Evolutionary conservation across 2,797 vertebrate species (phyloP).

Genomic region (Alcedo quadribrachys): DNA sequence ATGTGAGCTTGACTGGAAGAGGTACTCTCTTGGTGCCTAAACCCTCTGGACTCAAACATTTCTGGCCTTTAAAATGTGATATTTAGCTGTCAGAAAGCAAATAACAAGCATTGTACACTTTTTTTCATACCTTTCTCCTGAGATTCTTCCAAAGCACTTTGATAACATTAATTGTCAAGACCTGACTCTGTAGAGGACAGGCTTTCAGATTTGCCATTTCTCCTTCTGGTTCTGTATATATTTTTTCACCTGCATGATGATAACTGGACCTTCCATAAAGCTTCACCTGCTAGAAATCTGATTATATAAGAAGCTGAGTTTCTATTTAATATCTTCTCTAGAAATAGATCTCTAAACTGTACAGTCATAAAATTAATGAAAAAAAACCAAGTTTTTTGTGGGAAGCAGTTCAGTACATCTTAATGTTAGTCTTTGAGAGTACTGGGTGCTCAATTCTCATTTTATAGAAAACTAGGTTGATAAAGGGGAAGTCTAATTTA

Average conservation of each 20-base stretch:
- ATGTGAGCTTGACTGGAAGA: background rate
- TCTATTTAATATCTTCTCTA: background rate
- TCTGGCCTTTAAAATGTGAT: constrained; percentile 58
- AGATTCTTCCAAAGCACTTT: constrained; percentile 35
- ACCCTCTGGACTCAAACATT: background rate
- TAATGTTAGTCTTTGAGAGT: background rate
- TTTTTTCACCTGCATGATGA: background rate
- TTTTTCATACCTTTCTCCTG: constrained; percentile 25
- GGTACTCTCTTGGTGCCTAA: background rate
- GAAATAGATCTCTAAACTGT: background rate
- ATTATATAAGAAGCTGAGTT: background rate
- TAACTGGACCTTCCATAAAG: background rate
- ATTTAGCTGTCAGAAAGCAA: constrained; percentile 64
- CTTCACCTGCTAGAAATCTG: background rate
- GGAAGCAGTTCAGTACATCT: background rate
- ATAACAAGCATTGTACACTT: constrained; percentile 26
- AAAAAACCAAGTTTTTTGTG: background rate
- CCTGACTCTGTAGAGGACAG: background rate
- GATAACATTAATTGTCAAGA: constrained; percentile 39
- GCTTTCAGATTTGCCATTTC: background rate
- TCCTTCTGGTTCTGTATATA: background rate
- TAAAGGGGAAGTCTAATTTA: constrained; percentile 18
- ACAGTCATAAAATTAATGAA: background rate
- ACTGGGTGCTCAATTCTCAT: background rate
- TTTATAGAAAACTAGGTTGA: background rate